A percentile compares a stretch with the other conserved stretches of the same genome.
phyloP scores from a whole-genome alignment of 2,888 invertebrate genomes.

The Callyntrura guangdongensis region DNA sequence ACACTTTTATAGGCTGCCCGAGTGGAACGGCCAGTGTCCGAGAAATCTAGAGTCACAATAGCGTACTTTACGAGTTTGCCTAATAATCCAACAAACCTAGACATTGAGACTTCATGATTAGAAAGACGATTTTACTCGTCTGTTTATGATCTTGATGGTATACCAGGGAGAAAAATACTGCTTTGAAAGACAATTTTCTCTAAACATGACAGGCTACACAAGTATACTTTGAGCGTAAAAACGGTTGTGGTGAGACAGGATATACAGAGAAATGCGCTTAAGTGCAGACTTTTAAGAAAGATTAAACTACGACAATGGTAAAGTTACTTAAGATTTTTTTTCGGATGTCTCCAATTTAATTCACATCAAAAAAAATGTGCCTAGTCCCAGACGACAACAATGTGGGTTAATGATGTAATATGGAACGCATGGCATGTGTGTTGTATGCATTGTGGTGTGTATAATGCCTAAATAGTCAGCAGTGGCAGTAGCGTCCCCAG shows the following conservation, averaged over 20 bases:
- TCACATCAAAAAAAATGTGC: conserved; percentile 19
- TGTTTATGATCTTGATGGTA: neutral
- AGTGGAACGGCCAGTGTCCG: conserved; percentile 30
- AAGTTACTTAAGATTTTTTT: conserved; percentile 4
- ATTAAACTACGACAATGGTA: neutral
- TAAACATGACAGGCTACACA: neutral
- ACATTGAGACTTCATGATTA: neutral
- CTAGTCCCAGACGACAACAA: conserved; percentile 12
- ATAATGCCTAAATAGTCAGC: neutral
- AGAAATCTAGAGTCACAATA: conserved; percentile 11
- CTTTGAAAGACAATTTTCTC: neutral
- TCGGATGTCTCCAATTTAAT: conserved; percentile 59
- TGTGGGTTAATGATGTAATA: conserved; percentile 75
- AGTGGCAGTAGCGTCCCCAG: neutral
- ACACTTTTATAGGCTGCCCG: neutral
- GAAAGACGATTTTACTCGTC: neutral
- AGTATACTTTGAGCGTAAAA: neutral
- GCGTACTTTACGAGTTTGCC: neutral
- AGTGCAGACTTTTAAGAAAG: conserved; percentile 3
- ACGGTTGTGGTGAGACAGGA: neutral
- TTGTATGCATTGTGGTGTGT: neutral
- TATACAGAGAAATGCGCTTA: neutral
- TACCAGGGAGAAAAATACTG: too few relatives aligned
- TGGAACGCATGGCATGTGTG: conserved; percentile 48
- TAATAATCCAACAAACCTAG: neutral